These are phyloP conservation scores for Prorops nasuta DNA, from an alignment of 1,140 invertebrate genomes.

Conservation along the genomic window DNA sequence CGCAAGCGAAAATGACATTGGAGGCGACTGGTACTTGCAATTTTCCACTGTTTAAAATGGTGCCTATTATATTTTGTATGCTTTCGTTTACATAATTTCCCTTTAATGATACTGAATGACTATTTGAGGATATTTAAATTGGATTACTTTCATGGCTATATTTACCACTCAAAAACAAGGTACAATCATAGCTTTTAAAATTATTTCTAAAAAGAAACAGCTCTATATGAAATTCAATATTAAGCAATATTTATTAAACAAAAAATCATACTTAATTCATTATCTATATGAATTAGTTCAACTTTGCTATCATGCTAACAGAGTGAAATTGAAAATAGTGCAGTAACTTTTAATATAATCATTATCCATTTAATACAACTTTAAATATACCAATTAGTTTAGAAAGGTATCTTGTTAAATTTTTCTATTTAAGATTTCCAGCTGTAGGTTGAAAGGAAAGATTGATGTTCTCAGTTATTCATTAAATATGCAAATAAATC, in stretches of 20 bases:
- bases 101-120: conserved; percentile 31
- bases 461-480: conserved; percentile 1
- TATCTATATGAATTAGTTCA: no score
- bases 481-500: conserved; percentile 2
- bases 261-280: not conserved
- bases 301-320: no score
- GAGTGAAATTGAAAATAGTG: no score
- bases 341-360: no score
- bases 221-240: not conserved
- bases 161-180: not conserved
- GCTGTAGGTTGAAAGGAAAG: not conserved
- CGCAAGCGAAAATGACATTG: conserved; percentile 49
- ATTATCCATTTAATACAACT: no score
- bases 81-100: conserved; percentile 41
- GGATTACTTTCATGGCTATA: conserved; percentile 18
- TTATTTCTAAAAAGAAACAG: not conserved
- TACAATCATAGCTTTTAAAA: not conserved
- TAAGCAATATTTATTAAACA: not conserved
- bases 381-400: no score
- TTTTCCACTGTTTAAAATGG: conserved; percentile 48
- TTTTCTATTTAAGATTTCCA: no score
- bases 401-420: no score
- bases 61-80: conserved; percentile 48
- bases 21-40: conserved; percentile 35
- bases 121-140: conserved; percentile 26